A percentile compares a stretch with the other conserved stretches of the same genome.
Conservation (phyloP, 2,888 invertebrate genomes). For the Nineta flava region DNA sequence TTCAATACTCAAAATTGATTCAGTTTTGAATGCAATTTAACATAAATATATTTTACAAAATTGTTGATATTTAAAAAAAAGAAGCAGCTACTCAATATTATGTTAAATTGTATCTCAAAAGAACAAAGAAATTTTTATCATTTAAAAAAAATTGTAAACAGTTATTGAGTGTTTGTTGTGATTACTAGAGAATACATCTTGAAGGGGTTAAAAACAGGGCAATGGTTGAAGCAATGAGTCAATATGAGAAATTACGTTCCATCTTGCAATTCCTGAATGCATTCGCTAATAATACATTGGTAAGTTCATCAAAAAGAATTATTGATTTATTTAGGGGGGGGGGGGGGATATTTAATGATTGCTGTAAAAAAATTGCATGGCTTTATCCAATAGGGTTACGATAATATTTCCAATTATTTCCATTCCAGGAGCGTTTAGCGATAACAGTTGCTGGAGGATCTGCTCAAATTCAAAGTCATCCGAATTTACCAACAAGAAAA, state of each 20-base stretch:
- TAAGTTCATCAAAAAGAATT: slow-evolving; percentile 20
- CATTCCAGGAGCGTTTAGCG: neutral
- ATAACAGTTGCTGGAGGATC: neutral
- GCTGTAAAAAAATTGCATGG: neutral
- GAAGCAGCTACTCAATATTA: too few relatives aligned
- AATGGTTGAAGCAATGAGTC: slow-evolving; percentile 33
- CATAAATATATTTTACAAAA: neutral
- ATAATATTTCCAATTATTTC: neutral
- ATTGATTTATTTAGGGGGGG: neutral
- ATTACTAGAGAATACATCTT: slow-evolving; percentile 38
- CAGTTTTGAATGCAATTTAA: neutral
- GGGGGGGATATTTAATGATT: neutral
- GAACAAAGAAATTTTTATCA: neutral
- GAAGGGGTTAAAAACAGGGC: slow-evolving; percentile 37
- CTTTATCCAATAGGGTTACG: neutral
- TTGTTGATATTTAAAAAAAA: neutral
- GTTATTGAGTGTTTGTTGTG: slow-evolving; percentile 9
- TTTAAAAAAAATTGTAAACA: neutral
- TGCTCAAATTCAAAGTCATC: neutral
- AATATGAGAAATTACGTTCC: slow-evolving; percentile 29
- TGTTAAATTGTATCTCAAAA: neutral
- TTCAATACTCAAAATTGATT: neutral
- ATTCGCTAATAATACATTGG: slow-evolving; percentile 35
- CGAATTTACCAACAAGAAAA: neutral
- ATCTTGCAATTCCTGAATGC: slow-evolving; percentile 34